These are phyloP conservation scores for Lepidostoma basale DNA, from an alignment of 1,140 invertebrate genomes.

Conservation along the genomic window DNA sequence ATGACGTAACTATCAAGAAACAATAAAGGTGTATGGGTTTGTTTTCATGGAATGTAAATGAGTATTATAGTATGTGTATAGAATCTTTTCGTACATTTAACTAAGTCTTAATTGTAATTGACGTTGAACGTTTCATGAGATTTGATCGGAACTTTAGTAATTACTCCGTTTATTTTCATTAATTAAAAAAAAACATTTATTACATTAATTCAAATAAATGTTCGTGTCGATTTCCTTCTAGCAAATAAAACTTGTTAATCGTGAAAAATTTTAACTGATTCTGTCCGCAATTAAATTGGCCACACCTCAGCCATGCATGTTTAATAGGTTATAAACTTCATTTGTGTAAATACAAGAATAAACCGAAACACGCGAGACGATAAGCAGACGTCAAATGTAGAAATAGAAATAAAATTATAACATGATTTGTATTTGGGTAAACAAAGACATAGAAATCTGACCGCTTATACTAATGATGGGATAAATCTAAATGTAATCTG, in stretches of 20 bases:
- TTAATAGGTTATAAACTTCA: conserved; percentile 30
- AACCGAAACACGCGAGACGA: conserved; percentile 22
- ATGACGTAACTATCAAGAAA: no score
- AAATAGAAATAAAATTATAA: conserved; percentile 37
- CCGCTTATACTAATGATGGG: background rate
- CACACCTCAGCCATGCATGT: conserved; percentile 21
- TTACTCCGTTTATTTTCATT: background rate
- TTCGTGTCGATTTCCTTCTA: background rate
- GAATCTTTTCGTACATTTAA: no score
- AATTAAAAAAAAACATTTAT: background rate
- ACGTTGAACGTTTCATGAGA: no score
- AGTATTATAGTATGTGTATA: no score
- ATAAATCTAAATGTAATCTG: no score
- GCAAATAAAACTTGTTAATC: background rate
- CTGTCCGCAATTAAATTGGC: conserved; percentile 19
- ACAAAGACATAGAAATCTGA: conserved; percentile 36
- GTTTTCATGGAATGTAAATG: no score
- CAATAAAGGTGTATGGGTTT: no score
- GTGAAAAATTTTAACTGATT: conserved; percentile 10
- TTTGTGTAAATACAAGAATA: conserved; percentile 31
- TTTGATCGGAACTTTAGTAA: no score
- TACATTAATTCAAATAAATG: background rate
- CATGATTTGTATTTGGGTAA: conserved; percentile 34
- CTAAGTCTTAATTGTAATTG: no score
- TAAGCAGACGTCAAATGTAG: conserved; percentile 28